A percentile compares a stretch with the other conserved stretches of the same genome.
Conservation (phyloP, 2,888 invertebrate species). For the Lypha dubia region DNA sequence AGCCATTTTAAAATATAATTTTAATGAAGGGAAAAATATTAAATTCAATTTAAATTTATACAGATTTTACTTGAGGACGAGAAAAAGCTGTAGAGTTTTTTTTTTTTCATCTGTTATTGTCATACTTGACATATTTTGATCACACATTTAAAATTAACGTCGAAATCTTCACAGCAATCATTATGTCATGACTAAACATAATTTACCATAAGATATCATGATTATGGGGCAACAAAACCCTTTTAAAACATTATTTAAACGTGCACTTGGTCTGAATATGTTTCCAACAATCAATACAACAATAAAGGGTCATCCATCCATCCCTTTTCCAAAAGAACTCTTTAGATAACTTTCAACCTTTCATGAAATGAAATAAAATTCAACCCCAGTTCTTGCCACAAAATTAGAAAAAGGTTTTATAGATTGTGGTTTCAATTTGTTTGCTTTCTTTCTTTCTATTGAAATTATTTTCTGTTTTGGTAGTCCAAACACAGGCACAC, state of each 20-base stretch:
- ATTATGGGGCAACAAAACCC: conserved; percentile 41
- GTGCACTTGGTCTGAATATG: neutral
- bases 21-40: conserved; percentile 7
- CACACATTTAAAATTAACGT: conserved; percentile 25
- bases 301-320: conserved; percentile 5
- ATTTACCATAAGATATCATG: conserved; percentile 34
- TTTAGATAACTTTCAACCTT: conserved; percentile 2
- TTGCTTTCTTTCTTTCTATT: conserved; percentile 4
- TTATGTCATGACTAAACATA: conserved; percentile 28
- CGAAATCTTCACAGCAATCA: neutral
- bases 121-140: conserved; percentile 54
- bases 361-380: too few species aligned
- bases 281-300: neutral
- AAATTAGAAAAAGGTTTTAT: conserved; percentile 7
- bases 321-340: conserved; percentile 8
- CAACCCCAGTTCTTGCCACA: neutral
- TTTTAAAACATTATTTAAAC: conserved; percentile 38
- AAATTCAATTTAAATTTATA: conserved; percentile 36
- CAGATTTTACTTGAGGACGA: neutral
- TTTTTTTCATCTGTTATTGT: conserved; percentile 29
- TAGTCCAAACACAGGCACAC: neutral
- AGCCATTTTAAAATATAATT: neutral
- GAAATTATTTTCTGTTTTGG: conserved; percentile 41
- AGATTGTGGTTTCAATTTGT: conserved; percentile 44
- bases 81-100: neutral